Evolutionary conservation across 1,140 invertebrate species (phyloP).

Genomic region (Mylabris phalerata): DNA sequence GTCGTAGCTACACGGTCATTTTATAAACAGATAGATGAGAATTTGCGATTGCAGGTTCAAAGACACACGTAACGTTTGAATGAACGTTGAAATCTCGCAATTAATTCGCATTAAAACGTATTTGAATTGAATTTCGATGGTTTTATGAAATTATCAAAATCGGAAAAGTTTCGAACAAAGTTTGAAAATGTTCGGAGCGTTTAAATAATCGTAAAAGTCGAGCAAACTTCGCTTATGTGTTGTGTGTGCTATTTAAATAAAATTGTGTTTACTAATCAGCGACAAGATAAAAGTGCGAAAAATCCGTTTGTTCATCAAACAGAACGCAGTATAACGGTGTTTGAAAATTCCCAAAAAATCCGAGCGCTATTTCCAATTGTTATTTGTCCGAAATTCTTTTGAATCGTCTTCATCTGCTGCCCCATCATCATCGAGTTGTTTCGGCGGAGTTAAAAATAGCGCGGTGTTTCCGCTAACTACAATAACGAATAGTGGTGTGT

Average conservation of each 20-base stretch:
- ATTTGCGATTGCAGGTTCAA: constrained; percentile 14
- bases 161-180: not conserved
- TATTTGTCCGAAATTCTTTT: not conserved
- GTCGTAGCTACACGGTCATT: constrained; percentile 13
- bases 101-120: not conserved
- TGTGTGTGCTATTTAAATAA: constrained; percentile 5
- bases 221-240: constrained; percentile 1
- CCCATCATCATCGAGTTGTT: constrained; percentile 1
- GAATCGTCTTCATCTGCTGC: not conserved
- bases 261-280: constrained; percentile 10
- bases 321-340: not conserved
- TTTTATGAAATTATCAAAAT: too few relatives aligned
- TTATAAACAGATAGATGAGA: constrained; percentile 6
- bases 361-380: not conserved
- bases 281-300: not conserved
- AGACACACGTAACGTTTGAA: constrained; percentile 3
- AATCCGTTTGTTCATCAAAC: not conserved
- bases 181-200: not conserved
- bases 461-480: constrained; percentile 6
- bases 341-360: not conserved
- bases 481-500: constrained; percentile 8
- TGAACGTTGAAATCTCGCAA: not conserved
- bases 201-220: not conserved
- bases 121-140: too few relatives aligned
- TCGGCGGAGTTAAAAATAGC: constrained; percentile 16